Base-by-base conservation (phyloP, 2,797 vertebrate genomes). In the Microchirus variegatus region DNA sequence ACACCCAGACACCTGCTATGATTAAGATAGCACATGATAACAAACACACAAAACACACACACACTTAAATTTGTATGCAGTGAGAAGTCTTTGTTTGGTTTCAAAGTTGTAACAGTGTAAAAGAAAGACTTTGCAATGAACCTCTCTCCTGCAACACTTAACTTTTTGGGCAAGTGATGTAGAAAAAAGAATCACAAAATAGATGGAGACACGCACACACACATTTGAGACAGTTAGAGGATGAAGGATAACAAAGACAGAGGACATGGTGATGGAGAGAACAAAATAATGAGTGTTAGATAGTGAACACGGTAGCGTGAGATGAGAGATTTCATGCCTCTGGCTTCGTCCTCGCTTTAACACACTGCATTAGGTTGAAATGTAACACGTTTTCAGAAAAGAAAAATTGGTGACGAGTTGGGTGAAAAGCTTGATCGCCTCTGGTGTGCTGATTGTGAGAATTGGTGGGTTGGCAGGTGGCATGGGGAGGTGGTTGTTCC, bases 51-150 rank as follows among this genome's bases (percentile, higher is more conserved):
- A 36, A 61, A 67, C 61, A 55, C 35, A 53, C 14, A 44, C 52
- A 46, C 22, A 50, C 40, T 59, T 19, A 71, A 79, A 84, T 70
- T 64, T 77, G 81, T 67, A 51, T 78, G 43, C 65, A 54, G 77
- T 59, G 37, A 78, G 65, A 78, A 63, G 67, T 77, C 62, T 82
- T 61, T 69, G 66, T 80, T 84, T 80, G 69, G 63, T 78, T 75
- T 64, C 52, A 54, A 63, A 50, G 48, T 56, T 63, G 9, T n/a
- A 52, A 22, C 17, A 10, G 59, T 51, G 48, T 18, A 37, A n/a
- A n/a, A 58, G 56, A 67, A 53, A 67, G 69, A 75, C 52, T 56
- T 66, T 68, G 53, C 31, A 65, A 42, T 45, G 59, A 73, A 74
- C 47, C 55, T 75, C 60, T 14, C 45, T 66, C 42, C 56, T 64